phyloP scores from a whole-genome alignment of 2,888 invertebrate genomes.

The Sabatieria punctata region DNA sequence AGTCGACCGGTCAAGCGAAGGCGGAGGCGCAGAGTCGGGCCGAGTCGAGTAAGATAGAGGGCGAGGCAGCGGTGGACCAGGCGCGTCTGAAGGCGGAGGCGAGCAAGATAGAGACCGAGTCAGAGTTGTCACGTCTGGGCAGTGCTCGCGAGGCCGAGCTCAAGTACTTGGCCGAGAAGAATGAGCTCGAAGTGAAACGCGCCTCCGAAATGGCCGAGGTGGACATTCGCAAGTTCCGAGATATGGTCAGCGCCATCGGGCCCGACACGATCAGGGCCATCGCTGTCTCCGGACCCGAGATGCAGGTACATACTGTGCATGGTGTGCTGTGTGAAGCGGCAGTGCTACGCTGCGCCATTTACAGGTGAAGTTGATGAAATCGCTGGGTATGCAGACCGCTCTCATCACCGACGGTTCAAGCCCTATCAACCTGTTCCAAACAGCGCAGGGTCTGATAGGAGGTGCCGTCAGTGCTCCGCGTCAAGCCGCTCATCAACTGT shows the following conservation, averaged over 20 bases:
- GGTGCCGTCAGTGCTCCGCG: no score
- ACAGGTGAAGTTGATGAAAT: conserved; percentile 34
- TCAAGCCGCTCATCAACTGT: no score
- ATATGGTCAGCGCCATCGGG: conserved; percentile 36
- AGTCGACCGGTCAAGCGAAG: conserved; percentile 13
- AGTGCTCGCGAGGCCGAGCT: conserved; percentile 35
- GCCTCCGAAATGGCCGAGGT: conserved; percentile 32
- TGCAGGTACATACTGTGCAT: conserved; percentile 29
- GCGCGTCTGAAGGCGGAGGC: conserved; percentile 38
- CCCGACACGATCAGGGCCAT: conserved; percentile 33
- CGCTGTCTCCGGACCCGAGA: conserved; percentile 34
- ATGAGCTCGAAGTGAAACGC: conserved; percentile 33
- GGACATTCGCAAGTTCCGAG: conserved; percentile 35
- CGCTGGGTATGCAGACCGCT: conserved; percentile 37
- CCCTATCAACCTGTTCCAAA: conserved; percentile 38
- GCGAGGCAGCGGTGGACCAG: conserved; percentile 40
- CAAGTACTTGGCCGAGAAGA: conserved; percentile 34
- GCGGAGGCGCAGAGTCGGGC: conserved; percentile 39
- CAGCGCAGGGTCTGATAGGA: conserved; percentile 36
- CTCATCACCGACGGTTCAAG: conserved; percentile 38
- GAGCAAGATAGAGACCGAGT: conserved; percentile 35
- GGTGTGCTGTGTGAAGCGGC: not conserved
- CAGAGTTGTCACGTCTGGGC: conserved; percentile 3
- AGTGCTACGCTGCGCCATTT: conserved; percentile 6
- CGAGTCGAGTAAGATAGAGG: conserved; percentile 32